Evolutionary conservation across 2,797 vertebrate species (phyloP), one percentile per base, ranked within the genome.

Genomic region (Molossus alvarezi): DNA sequence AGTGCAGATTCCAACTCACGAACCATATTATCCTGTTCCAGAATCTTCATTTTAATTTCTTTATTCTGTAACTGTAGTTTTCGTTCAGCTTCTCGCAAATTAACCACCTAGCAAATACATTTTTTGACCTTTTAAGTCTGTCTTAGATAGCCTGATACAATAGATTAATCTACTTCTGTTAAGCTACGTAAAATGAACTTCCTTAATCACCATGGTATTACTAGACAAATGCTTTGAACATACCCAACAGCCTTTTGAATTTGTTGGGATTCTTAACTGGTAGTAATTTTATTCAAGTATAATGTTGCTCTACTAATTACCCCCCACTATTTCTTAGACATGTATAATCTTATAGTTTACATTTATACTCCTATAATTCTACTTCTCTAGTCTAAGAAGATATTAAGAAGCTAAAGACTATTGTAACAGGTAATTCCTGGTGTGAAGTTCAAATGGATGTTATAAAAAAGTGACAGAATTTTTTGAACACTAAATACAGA

Each of bases 21-120:
- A 85, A 99, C 96, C 60, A 79, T 29, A 18, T 90, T 98, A 94
- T 99, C 98, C 95, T 98, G 98, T 93, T 99, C 99, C 21, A 64
- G 92, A 37, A 97, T 95, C 51, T 98, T 99, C 97, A 99, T 98
- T 95, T 98, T 97, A 79, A 99, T 97, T 97, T 99, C 99, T 97
- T 99, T 97, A 96, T 98, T 99, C 55, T 97, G 98, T 96, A 99
- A 96, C 90, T 98, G 98, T 94, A 99, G 97, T 96, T 97, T 98
- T 45, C 64, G 97, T 97, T 99, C 98, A 8, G 96, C 94, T 97
- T 99, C 99, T 95, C 98, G 98, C 27, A 99, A 98, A 96, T 98
- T 93, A 92, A 99, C 98, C 92, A 99, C 99, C 99, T 99, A 97
- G 65, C 48, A 97, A 97, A 97, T 72, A 96, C 72, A 96, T 75